Evolutionary conservation across 2,888 invertebrate genomes (phyloP).

Genomic region (Pocota personata): DNA sequence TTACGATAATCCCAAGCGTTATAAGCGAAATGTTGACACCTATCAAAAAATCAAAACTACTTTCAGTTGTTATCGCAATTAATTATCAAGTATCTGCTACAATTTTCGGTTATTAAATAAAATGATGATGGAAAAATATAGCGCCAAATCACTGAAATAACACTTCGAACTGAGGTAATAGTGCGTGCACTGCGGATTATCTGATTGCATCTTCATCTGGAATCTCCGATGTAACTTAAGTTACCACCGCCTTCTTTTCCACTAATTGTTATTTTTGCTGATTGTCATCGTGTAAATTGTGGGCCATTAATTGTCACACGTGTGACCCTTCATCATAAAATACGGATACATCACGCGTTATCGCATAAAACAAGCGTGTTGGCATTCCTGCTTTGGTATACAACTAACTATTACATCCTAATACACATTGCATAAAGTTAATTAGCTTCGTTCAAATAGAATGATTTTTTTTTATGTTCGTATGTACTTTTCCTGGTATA

Average conservation of each 20-base stretch:
- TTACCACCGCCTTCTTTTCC: not conserved
- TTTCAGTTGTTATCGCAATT: not conserved
- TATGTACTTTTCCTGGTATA: not conserved
- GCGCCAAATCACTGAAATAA: not conserved
- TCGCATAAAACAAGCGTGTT: not conserved
- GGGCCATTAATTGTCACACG: not conserved
- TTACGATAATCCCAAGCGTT: not conserved
- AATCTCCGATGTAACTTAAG: not conserved
- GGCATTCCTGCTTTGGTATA: not conserved
- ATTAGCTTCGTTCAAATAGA: not conserved
- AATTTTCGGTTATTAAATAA: not conserved
- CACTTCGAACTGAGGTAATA: not conserved
- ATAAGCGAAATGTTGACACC: not conserved
- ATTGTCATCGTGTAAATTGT: not conserved
- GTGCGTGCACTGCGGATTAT: not conserved
- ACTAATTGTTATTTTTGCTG: not conserved
- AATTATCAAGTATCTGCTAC: conserved; percentile 3
- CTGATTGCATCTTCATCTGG: not conserved
- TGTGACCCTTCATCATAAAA: not conserved
- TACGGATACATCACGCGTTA: not conserved
- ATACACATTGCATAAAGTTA: not conserved
- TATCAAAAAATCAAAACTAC: not conserved
- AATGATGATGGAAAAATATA: not conserved
- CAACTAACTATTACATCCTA: not conserved
- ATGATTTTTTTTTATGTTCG: not conserved